Evolutionary conservation across 2,888 invertebrate genomes (phyloP).

Genomic region (Heliconius aoede): DNA sequence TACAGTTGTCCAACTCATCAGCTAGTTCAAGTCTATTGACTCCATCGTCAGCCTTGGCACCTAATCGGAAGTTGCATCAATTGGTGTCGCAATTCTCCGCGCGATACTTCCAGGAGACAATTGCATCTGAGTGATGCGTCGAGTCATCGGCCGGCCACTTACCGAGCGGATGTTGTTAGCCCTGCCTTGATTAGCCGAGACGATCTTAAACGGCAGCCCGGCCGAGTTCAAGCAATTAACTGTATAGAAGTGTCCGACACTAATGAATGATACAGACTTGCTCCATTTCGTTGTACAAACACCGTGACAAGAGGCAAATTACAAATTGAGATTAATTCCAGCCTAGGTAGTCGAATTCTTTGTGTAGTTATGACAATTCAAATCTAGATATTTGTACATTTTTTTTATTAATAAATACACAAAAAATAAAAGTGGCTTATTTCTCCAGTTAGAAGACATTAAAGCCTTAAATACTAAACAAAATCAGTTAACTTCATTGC

Average conservation of each 20-base stretch:
- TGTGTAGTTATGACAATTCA: constrained; percentile 8
- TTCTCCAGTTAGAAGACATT: constrained; percentile 37
- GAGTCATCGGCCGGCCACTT: constrained; percentile 80
- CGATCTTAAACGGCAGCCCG: constrained; percentile 78
- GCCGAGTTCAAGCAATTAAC: constrained; percentile 83
- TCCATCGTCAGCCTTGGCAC: constrained; percentile 70
- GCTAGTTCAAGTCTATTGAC: constrained; percentile 62
- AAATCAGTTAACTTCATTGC: constrained; percentile 63
- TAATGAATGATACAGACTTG: constrained; percentile 81
- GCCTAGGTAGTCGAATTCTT: constrained; percentile 58
- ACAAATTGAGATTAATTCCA: constrained; percentile 82
- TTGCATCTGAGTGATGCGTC: constrained; percentile 74
- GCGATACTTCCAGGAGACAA: constrained; percentile 66
- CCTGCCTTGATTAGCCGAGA: constrained; percentile 80
- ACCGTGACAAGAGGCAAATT: constrained; percentile 78
- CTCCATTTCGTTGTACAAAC: constrained; percentile 80
- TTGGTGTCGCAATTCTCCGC: constrained; percentile 66
- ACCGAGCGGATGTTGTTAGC: constrained; percentile 81
- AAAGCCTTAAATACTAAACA: constrained; percentile 58
- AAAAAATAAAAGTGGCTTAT: not conserved
- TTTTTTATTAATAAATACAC: constrained; percentile 27
- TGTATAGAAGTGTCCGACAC: constrained; percentile 82
- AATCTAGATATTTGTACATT: not conserved
- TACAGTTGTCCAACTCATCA: constrained; percentile 34
- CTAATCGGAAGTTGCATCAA: constrained; percentile 76